These are phyloP conservation scores for Lasioglossum albipes DNA, from an alignment of 1,140 invertebrate species.

Conservation along the genomic window DNA sequence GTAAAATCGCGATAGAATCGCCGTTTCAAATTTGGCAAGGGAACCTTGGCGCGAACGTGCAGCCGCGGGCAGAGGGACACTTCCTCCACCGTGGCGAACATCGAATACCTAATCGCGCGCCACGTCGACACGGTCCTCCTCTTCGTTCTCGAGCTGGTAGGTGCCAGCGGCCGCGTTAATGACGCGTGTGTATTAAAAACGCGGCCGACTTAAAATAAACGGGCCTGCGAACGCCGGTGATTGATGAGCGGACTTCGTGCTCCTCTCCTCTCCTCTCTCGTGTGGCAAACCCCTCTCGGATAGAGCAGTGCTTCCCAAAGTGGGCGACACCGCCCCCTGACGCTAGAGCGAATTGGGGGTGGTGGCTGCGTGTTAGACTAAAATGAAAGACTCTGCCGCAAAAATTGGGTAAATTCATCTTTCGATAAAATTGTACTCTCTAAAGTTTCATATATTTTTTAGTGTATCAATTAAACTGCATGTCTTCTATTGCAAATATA, in stretches of 20 bases:
- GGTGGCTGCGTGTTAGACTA: too few species aligned
- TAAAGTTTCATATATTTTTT: too few species aligned
- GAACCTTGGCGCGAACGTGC: constrained; percentile 38
- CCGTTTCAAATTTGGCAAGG: constrained; percentile 26
- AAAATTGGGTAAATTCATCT: too few species aligned
- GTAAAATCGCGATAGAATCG: background rate
- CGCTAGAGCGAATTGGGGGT: too few species aligned
- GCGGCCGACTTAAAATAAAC: constrained; percentile 75
- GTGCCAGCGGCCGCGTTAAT: constrained; percentile 69
- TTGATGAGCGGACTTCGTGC: constrained; percentile 67
- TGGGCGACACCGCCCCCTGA: too few species aligned
- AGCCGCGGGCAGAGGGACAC: constrained; percentile 11
- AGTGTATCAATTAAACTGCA: too few species aligned
- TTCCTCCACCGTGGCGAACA: constrained; percentile 48
- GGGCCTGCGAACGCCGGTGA: constrained; percentile 62
- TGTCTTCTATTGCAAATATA: too few species aligned
- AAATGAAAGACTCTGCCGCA: too few species aligned
- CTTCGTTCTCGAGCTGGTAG: constrained; percentile 45
- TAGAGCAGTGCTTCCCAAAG: too few species aligned
- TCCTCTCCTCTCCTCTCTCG: constrained; percentile 30
- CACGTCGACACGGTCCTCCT: constrained; percentile 53
- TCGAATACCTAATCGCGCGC: constrained; percentile 60
- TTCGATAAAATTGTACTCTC: too few species aligned
- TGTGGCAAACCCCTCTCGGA: constrained; percentile 14
- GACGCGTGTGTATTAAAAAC: constrained; percentile 77